Percentiles rank a stretch among this genome's conserved stretches.
Evolutionary conservation across 1,140 invertebrate species (phyloP).

Genomic region (Heliconius himera): DNA sequence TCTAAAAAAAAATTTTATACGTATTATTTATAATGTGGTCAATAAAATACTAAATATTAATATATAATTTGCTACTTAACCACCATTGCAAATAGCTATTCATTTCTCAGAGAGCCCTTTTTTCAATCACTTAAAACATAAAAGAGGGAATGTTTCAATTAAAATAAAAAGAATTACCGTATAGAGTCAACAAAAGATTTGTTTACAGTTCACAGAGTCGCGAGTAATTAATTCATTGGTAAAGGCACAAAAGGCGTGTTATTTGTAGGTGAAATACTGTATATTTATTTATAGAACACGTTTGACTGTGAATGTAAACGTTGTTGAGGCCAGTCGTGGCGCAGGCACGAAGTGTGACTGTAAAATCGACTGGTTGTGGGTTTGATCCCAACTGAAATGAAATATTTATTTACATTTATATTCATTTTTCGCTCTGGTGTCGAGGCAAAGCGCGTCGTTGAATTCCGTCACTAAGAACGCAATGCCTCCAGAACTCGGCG

Average conservation of each 20-base stretch:
- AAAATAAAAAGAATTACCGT: constrained; percentile 7
- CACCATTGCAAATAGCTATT: neutral
- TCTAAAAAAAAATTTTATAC: too few species aligned
- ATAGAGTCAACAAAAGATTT: constrained; percentile 10
- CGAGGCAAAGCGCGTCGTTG: too few species aligned
- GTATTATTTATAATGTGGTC: too few species aligned
- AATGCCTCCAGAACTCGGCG: too few species aligned
- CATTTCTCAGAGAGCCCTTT: neutral
- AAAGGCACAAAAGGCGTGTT: neutral
- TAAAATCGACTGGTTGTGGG: too few species aligned
- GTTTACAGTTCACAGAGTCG: constrained; percentile 8
- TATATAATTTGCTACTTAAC: neutral
- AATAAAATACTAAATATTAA: too few species aligned
- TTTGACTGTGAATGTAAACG: neutral
- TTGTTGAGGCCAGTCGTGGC: too few species aligned
- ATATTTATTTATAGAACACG: neutral
- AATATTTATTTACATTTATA: too few species aligned
- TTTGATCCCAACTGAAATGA: too few species aligned
- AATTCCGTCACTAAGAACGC: too few species aligned
- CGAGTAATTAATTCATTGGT: constrained; percentile 8
- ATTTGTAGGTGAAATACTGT: neutral
- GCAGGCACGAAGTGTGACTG: too few species aligned
- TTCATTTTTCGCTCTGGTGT: too few species aligned
- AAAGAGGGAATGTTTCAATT: neutral
- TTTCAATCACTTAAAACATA: constrained; percentile 7